Conservation (phyloP, 2,888 invertebrate species). For the Halictus quadricinctus region DNA sequence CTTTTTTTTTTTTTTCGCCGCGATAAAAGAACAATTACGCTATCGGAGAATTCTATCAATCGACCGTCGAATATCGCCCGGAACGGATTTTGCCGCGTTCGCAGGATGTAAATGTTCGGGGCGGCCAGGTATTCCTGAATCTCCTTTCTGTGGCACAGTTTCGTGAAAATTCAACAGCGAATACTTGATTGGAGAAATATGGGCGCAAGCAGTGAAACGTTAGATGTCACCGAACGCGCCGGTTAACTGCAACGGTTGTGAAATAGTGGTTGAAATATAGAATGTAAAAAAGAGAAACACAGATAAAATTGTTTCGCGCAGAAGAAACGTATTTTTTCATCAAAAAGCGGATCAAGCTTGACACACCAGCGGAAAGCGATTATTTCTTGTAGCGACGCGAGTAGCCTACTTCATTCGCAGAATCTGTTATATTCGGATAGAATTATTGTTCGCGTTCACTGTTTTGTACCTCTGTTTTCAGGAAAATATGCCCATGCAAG, state of each 20-base stretch:
- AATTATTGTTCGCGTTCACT: not conserved
- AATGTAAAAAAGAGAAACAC: not conserved
- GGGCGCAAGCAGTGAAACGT: not conserved
- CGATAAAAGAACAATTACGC: constrained; percentile 22
- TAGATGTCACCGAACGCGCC: not conserved
- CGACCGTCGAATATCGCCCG: constrained; percentile 28
- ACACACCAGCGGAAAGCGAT: not conserved
- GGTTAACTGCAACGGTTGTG: not conserved
- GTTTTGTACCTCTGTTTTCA: not conserved
- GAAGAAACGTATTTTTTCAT: not conserved
- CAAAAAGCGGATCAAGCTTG: not conserved
- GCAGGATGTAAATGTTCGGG: constrained; percentile 14
- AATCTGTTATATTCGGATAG: not conserved
- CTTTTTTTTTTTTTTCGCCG: not conserved
- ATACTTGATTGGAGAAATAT: constrained; percentile 33
- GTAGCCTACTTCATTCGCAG: not conserved
- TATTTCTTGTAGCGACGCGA: not conserved
- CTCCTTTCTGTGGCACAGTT: not conserved
- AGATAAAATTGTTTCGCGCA: not conserved
- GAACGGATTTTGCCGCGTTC: constrained; percentile 9
- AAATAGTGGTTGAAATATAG: not conserved
- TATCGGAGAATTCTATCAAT: constrained; percentile 37
- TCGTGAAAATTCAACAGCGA: not conserved
- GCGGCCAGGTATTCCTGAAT: constrained; percentile 9
- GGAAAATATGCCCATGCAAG: not conserved